Conservation (phyloP, 2,797 vertebrate genomes). For the Galagoides demidoff region DNA sequence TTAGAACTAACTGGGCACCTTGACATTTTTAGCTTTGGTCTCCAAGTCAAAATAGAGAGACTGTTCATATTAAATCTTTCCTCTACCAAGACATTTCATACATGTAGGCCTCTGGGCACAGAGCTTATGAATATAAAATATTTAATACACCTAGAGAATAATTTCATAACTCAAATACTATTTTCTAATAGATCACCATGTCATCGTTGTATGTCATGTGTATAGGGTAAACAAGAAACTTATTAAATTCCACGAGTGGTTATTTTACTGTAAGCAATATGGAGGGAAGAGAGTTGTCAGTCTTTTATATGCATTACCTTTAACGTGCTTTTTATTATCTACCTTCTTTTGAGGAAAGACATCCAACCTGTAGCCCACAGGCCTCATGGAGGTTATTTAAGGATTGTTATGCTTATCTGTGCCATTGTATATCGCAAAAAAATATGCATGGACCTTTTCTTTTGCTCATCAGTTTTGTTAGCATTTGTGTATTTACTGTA, state of each 20-base stretch:
- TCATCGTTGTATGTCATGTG: background rate
- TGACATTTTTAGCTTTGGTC: slow-evolving; percentile 40
- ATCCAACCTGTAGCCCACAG: no score
- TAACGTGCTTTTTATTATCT: background rate
- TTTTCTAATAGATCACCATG: slow-evolving; percentile 14
- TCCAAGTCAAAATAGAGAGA: slow-evolving; percentile 3
- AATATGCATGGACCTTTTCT: no score
- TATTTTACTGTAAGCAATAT: background rate
- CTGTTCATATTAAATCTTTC: background rate
- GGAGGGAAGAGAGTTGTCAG: background rate
- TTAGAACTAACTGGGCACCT: background rate
- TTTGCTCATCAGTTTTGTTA: no score
- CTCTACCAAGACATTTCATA: background rate
- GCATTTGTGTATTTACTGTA: no score
- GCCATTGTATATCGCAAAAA: no score
- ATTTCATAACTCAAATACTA: background rate
- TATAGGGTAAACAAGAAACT: background rate
- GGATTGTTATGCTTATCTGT: no score
- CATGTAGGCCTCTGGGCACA: background rate
- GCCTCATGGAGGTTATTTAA: no score
- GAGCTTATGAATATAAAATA: background rate
- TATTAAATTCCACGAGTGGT: background rate
- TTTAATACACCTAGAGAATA: background rate
- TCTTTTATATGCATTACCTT: background rate
- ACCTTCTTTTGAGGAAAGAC: background rate